These are phyloP conservation scores for Xerus inauris DNA, from an alignment of 2,113 vertebrate species.

Conservation along the genomic window DNA sequence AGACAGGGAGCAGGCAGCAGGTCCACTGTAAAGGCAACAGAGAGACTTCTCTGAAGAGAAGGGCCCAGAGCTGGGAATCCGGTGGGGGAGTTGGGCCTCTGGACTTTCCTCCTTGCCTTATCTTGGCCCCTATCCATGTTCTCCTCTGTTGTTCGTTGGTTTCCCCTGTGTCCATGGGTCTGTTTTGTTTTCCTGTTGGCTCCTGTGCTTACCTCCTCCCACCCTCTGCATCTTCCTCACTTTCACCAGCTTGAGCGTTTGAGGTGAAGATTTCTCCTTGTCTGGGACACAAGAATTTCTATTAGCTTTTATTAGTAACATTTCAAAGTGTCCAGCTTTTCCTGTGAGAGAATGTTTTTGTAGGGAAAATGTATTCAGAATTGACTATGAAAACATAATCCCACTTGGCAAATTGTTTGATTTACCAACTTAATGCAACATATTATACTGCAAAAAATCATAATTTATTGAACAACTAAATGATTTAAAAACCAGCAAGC, in stretches of 20 bases:
- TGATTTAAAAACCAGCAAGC: neutral
- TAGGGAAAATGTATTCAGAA: neutral
- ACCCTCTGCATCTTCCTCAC: too few relatives aligned
- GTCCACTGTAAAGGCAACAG: too few relatives aligned
- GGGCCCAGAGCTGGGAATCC: too few relatives aligned
- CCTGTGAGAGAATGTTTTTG: neutral
- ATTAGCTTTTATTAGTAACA: neutral
- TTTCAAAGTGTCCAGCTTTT: neutral
- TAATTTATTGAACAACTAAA: neutral
- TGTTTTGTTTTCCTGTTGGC: too few relatives aligned
- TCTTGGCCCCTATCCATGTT: too few relatives aligned
- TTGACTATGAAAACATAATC: neutral
- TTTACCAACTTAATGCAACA: neutral
- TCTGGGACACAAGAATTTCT: neutral
- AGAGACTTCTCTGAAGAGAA: too few relatives aligned
- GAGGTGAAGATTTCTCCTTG: neutral
- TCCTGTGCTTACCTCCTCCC: too few relatives aligned
- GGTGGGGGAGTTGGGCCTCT: too few relatives aligned
- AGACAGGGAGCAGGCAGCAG: too few relatives aligned
- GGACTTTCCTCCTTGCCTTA: too few relatives aligned
- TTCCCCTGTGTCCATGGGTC: too few relatives aligned
- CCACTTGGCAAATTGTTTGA: neutral
- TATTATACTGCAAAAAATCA: neutral
- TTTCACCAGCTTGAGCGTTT: neutral
- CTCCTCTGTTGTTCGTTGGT: too few relatives aligned